Evolutionary conservation across 2,113 vertebrate species (phyloP).

Genomic region (Epinephelus fuscoguttatus): DNA sequence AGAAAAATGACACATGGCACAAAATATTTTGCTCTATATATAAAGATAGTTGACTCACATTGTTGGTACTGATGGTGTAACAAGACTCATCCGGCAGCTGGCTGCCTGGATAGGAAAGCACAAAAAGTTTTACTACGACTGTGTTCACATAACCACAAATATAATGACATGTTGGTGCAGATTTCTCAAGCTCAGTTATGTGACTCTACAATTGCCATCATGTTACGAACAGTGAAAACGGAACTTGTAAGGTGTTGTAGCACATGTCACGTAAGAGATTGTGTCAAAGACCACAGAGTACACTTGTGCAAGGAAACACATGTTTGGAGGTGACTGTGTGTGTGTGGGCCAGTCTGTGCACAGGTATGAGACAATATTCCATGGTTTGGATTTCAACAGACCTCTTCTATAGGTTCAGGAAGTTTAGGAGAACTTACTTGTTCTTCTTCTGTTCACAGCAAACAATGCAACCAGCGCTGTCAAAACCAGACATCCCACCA

Average conservation of each 20-base stretch:
- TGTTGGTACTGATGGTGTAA: not conserved
- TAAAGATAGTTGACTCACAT: slow-evolving; percentile 23
- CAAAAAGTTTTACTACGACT: not conserved
- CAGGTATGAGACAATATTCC: not conserved
- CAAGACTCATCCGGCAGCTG: slow-evolving; percentile 10
- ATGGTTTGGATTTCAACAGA: slow-evolving; percentile 8
- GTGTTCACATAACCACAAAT: not conserved
- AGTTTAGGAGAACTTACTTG: slow-evolving; percentile 36
- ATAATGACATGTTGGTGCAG: not conserved
- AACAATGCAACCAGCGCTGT: slow-evolving; percentile 24
- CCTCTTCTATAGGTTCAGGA: not conserved
- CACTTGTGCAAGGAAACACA: slow-evolving; percentile 31
- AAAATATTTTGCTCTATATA: not conserved
- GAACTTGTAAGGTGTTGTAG: not conserved
- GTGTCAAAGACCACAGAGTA: slow-evolving; percentile 12
- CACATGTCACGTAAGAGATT: not conserved
- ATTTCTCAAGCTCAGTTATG: not conserved
- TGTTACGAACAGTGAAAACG: not conserved
- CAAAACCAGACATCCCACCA: slow-evolving; percentile 34
- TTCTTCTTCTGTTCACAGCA: slow-evolving; percentile 44
- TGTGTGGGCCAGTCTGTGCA: too few species aligned
- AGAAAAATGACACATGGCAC: not conserved
- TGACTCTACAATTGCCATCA: not conserved
- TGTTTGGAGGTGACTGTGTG: not conserved
- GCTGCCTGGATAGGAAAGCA: not conserved